Conservation (phyloP, 2,797 vertebrate species). For the Tarsius wallacei region DNA sequence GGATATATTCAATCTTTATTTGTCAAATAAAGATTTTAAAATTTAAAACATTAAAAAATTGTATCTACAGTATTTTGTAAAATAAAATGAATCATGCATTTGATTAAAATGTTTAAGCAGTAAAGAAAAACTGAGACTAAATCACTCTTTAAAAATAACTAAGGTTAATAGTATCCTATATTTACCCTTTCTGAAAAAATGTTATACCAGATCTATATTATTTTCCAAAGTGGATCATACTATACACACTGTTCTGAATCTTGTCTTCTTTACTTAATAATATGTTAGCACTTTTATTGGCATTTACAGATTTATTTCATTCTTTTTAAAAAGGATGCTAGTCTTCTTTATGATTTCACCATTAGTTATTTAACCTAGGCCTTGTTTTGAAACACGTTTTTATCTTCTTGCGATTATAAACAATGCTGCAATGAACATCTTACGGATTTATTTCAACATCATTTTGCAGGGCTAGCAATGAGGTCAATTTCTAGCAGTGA, state of each 20-base stretch:
- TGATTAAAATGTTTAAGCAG: neutral
- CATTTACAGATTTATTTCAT: slow-evolving; percentile 1
- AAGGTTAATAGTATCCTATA: neutral
- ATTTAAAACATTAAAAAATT: neutral
- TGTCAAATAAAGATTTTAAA: neutral
- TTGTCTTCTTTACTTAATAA: neutral
- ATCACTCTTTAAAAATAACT: neutral
- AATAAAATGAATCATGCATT: slow-evolving; percentile 5
- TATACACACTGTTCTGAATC: neutral
- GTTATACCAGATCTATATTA: neutral
- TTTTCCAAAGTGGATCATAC: neutral
- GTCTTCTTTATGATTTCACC: slow-evolving; percentile 1
- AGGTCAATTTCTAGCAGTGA: neutral
- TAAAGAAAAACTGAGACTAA: neutral
- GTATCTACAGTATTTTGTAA: neutral
- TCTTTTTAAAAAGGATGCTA: neutral
- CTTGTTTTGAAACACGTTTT: neutral
- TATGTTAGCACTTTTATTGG: neutral
- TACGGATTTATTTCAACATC: neutral
- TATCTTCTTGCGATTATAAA: neutral
- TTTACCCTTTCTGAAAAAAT: slow-evolving; percentile 3
- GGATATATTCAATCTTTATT: neutral
- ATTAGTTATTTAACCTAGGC: neutral
- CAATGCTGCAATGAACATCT: neutral
- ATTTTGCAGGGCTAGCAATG: neutral